phyloP scores from a whole-genome alignment of 2,797 vertebrate genomes.

The Myripristis murdjan region DNA sequence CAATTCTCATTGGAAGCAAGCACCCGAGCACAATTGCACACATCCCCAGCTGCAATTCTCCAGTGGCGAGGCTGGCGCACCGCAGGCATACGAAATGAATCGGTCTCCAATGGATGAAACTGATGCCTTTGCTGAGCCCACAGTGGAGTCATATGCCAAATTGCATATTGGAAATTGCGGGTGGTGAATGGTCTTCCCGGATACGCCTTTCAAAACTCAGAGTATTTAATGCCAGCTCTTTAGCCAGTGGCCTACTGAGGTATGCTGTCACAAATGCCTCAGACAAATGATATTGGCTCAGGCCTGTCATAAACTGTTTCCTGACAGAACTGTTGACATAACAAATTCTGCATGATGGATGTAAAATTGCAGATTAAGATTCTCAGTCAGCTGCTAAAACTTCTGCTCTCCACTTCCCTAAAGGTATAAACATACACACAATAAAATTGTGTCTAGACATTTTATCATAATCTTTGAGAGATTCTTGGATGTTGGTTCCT shows the following conservation, averaged over 20 bases:
- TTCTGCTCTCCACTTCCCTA: neutral
- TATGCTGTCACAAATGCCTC: too few relatives aligned
- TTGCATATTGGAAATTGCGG: slow-evolving; percentile 1
- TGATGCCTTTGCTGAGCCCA: slow-evolving; percentile 12
- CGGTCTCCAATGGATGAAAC: slow-evolving; percentile 25
- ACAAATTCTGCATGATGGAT: too few relatives aligned
- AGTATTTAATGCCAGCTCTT: too few relatives aligned
- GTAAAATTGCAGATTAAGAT: neutral
- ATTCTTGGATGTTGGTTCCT: slow-evolving; percentile 1
- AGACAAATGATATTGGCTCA: too few relatives aligned
- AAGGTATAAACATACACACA: neutral
- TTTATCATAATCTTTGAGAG: slow-evolving; percentile 11
- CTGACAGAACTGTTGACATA: too few relatives aligned
- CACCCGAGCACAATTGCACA: slow-evolving; percentile 51
- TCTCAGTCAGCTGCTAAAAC: neutral
- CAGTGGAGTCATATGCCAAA: neutral
- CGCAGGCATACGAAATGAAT: slow-evolving; percentile 41
- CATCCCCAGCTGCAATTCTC: slow-evolving; percentile 16
- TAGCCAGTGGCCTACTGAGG: too few relatives aligned
- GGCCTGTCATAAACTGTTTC: neutral
- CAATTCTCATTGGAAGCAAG: slow-evolving; percentile 57
- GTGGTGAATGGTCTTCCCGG: neutral
- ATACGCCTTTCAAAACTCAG: neutral
- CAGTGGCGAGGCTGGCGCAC: slow-evolving; percentile 32
- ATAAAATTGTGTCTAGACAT: slow-evolving; percentile 5